Evolutionary conservation across 2,113 vertebrate species (phyloP).

Genomic region (Serilophus lunatus): DNA sequence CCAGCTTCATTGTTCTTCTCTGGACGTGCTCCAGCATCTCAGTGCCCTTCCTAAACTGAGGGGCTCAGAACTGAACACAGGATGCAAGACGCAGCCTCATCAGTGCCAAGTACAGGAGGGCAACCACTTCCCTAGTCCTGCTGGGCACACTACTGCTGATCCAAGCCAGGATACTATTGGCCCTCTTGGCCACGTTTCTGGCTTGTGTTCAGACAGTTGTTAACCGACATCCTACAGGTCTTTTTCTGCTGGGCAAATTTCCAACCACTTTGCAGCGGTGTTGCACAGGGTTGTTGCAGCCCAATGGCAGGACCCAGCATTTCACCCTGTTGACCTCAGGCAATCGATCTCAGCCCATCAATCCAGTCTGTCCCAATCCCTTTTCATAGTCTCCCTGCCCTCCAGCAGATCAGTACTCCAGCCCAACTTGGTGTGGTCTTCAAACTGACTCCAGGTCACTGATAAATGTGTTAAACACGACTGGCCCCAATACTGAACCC

Average conservation of each 20-base stretch:
- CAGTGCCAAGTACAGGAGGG: not conserved
- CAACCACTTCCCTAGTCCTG: not conserved
- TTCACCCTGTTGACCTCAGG: not conserved
- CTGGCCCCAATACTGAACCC: not conserved
- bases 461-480: not conserved
- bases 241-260: not conserved
- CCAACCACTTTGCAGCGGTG: not conserved
- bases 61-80: rapidly evolving
- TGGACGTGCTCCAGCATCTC: not conserved
- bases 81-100: rapidly evolving
- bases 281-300: not conserved
- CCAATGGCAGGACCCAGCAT: not conserved
- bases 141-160: rapidly evolving
- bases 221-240: not conserved
- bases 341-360: not conserved
- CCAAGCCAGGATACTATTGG: not conserved
- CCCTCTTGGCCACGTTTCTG: not conserved
- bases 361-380: not conserved
- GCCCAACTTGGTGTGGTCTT: not conserved
- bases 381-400: not conserved
- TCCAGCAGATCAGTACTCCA: not conserved
- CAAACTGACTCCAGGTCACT: not conserved
- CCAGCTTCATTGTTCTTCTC: rapidly evolving
- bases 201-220: not conserved
- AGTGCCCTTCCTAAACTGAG: rapidly evolving